These are phyloP conservation scores for Mungos mungo DNA, from an alignment of 2,113 vertebrate species.

Conservation along the genomic window DNA sequence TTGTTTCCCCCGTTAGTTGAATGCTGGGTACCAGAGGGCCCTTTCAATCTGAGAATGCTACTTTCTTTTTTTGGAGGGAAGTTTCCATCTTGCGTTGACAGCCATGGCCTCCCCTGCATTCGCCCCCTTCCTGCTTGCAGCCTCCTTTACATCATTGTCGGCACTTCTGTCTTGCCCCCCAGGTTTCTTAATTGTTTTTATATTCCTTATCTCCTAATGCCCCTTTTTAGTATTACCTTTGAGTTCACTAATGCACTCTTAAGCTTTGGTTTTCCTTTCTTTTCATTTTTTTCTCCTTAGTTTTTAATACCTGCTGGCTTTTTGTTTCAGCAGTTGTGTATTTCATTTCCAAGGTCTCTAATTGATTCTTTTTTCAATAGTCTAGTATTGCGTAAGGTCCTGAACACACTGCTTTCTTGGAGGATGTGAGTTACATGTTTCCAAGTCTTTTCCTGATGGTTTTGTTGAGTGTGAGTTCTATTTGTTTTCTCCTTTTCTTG, in stretches of 20 bases:
- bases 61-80: neutral
- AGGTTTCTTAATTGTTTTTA: neutral
- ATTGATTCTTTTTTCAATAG: neutral
- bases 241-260: neutral
- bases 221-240: neutral
- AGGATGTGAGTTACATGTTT: neutral
- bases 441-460: neutral
- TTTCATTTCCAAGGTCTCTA: conserved; percentile 4
- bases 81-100: neutral
- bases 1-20: neutral
- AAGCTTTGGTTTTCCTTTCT: neutral
- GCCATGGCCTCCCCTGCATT: fast-evolving
- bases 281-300: neutral
- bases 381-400: neutral
- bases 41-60: neutral
- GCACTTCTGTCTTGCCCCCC: neutral
- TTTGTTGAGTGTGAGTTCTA: neutral
- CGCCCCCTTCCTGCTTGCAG: too few species aligned
- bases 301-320: neutral
- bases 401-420: neutral
- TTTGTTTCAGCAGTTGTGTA: neutral
- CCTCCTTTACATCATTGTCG: too few species aligned
- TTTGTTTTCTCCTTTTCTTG: neutral
- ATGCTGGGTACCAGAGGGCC: neutral
- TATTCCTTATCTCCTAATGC: neutral